Conservation (phyloP, 2,888 invertebrate genomes). For the Eumacrocentrus americanus region DNA sequence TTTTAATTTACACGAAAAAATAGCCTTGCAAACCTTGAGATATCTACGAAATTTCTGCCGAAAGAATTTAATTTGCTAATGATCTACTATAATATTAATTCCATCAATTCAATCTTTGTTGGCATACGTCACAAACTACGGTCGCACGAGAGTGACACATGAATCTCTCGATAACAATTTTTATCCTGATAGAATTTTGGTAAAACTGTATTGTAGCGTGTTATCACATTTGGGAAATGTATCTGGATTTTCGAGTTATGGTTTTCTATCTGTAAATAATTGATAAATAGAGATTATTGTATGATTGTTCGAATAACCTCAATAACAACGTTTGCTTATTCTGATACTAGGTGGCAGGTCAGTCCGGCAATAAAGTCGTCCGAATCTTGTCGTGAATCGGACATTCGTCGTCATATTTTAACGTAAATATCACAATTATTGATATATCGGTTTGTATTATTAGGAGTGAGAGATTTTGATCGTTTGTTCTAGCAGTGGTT, state of each 20-base stretch:
- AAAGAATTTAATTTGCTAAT: too few relatives aligned
- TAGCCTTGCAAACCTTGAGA: too few relatives aligned
- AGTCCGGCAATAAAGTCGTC: slow-evolving; percentile 42
- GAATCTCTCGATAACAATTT: slow-evolving; percentile 28
- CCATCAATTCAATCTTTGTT: too few relatives aligned
- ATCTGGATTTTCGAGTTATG: too few relatives aligned
- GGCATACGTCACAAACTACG: slow-evolving; percentile 42
- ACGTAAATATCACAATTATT: slow-evolving; percentile 51
- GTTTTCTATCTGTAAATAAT: background rate
- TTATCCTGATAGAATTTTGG: background rate
- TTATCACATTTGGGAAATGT: too few relatives aligned
- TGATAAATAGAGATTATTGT: background rate
- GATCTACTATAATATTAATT: too few relatives aligned
- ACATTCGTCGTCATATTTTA: slow-evolving; percentile 48
- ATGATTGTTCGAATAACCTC: slow-evolving; percentile 44
- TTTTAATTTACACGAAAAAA: too few relatives aligned
- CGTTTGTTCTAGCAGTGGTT: slow-evolving; percentile 12
- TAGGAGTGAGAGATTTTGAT: slow-evolving; percentile 19
- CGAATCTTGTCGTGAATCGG: slow-evolving; percentile 47
- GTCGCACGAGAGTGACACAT: slow-evolving; percentile 34
- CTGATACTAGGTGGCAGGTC: slow-evolving; percentile 39
- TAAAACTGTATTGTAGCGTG: too few relatives aligned
- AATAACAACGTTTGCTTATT: slow-evolving; percentile 34
- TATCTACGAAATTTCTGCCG: too few relatives aligned
- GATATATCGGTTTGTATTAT: slow-evolving; percentile 29